Percentiles rank a stretch among this genome's conserved stretches.
phyloP scores from a whole-genome alignment of 2,113 vertebrate species.

The Cryptotis parvus region DNA sequence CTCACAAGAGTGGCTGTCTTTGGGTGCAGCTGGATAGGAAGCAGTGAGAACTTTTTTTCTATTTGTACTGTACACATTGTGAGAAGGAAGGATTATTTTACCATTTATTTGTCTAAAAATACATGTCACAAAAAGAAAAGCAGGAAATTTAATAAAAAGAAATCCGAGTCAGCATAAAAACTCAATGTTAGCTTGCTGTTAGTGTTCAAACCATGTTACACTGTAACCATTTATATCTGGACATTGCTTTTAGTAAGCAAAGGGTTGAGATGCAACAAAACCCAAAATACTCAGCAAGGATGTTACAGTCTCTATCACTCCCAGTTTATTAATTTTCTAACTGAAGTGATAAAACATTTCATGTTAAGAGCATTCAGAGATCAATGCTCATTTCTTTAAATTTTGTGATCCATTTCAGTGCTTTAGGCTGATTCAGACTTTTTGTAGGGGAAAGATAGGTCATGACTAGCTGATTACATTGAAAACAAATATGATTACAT shows the following conservation, averaged over 20 bases:
- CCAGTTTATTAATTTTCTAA: too few relatives aligned
- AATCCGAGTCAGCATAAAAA: background rate
- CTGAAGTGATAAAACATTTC: background rate
- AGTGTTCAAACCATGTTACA: background rate
- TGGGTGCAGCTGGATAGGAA: background rate
- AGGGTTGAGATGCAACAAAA: background rate
- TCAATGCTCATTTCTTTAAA: background rate
- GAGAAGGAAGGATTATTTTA: background rate
- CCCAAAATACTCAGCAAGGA: background rate
- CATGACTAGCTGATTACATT: background rate
- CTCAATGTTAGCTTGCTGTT: background rate
- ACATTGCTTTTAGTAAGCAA: slow-evolving; percentile 4
- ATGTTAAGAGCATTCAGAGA: background rate
- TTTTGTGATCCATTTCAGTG: background rate
- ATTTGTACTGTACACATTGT: background rate
- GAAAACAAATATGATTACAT: background rate
- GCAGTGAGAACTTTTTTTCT: background rate
- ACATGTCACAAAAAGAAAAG: background rate
- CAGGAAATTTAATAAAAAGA: background rate
- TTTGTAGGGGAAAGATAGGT: background rate
- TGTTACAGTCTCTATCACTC: background rate
- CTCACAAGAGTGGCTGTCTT: background rate
- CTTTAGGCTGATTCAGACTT: slow-evolving; percentile 19
- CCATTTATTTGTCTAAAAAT: background rate
- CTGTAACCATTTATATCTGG: background rate